These are phyloP conservation scores for Meandrusa payeni DNA, from an alignment of 2,888 invertebrate species.

Conservation along the genomic window DNA sequence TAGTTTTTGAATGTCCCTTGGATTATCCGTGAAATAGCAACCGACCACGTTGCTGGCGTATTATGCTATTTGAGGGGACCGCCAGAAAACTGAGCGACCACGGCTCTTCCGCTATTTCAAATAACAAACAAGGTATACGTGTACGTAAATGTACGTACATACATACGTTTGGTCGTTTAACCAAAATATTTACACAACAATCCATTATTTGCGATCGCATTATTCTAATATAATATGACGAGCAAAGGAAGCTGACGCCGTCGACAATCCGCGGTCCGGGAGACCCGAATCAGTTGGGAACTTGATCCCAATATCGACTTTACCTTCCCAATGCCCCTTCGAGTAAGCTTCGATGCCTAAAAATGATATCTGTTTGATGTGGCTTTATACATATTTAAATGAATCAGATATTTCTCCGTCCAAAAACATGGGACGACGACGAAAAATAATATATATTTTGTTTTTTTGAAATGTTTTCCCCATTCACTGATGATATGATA, in stretches of 20 bases:
- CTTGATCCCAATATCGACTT: constrained; percentile 26
- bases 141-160: no score
- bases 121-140: no score
- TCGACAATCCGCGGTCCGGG: constrained; percentile 11
- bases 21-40: no score
- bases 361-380: constrained; percentile 44
- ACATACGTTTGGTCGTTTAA: neutral
- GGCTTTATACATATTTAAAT: constrained; percentile 53
- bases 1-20: no score
- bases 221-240: constrained; percentile 9
- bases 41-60: no score
- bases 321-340: constrained; percentile 25
- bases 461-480: constrained; percentile 25
- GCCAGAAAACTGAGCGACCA: no score
- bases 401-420: constrained; percentile 39
- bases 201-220: constrained; percentile 11
- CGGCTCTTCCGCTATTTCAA: no score
- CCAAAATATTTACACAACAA: neutral
- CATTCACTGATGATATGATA: constrained; percentile 14
- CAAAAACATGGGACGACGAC: constrained; percentile 28
- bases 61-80: no score
- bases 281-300: constrained; percentile 26
- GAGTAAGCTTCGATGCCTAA: constrained; percentile 29
- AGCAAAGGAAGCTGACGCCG: constrained; percentile 16
- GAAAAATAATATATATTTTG: constrained; percentile 28